Conservation (phyloP, 2,888 invertebrate species). For the Caenorhabditis sp. region DNA sequence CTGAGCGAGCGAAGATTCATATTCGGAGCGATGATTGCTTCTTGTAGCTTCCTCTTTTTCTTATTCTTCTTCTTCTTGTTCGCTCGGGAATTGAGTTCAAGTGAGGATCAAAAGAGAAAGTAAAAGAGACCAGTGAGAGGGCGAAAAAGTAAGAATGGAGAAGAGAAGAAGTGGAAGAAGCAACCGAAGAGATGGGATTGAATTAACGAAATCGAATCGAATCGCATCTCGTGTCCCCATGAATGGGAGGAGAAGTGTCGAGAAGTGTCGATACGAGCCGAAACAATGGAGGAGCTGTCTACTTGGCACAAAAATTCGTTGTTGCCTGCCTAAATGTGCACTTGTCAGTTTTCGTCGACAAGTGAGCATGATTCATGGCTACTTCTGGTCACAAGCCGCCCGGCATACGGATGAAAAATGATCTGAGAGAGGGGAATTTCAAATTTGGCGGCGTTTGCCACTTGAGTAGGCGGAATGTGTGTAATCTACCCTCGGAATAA, state of each 20-base stretch:
- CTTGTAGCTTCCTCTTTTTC: too few species aligned
- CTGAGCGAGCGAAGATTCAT: neutral
- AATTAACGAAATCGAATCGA: conserved; percentile 52
- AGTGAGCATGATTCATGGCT: conserved; percentile 39
- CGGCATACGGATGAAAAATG: conserved; percentile 42
- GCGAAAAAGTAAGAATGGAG: conserved; percentile 19
- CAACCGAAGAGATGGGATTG: conserved; percentile 36
- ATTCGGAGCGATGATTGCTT: neutral
- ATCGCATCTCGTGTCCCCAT: conserved; percentile 5
- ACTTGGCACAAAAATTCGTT: too few species aligned
- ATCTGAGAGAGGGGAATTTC: conserved; percentile 23
- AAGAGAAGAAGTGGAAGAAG: conserved; percentile 18
- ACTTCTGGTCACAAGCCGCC: neutral
- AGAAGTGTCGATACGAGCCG: conserved; percentile 7
- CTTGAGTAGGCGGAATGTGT: neutral
- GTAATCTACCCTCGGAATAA: conserved; percentile 37
- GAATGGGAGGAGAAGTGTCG: conserved; percentile 17
- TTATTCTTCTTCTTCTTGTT: conserved; percentile 6
- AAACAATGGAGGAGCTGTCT: neutral
- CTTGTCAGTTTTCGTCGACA: too few species aligned
- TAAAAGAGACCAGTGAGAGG: conserved; percentile 5
- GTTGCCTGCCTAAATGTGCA: too few species aligned
- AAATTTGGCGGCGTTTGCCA: neutral
- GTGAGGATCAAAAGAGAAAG: conserved; percentile 43
- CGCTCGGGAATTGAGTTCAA: conserved; percentile 39